These are phyloP conservation scores for Drosophila nigrodunni DNA, from an alignment of 1,140 invertebrate species.

Conservation along the genomic window DNA sequence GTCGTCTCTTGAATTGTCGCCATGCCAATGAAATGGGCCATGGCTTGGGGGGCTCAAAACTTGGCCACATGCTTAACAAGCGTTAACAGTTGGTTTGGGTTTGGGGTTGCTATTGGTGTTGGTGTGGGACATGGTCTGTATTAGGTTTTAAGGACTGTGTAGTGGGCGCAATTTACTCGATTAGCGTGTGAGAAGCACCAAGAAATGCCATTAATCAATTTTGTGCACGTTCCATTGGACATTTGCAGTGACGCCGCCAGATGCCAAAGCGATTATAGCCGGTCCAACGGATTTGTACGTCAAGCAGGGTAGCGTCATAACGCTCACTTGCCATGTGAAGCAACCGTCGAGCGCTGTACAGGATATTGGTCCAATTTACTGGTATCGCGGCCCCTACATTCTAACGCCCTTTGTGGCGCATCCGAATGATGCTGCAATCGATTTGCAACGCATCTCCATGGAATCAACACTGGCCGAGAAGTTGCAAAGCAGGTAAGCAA, in stretches of 20 bases:
- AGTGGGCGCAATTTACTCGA: conserved; percentile 7
- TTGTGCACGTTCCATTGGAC: conserved; percentile 56
- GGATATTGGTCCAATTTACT: conserved; percentile 92
- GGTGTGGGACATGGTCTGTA: not conserved
- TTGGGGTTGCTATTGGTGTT: not conserved
- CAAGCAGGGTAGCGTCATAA: conserved; percentile 92
- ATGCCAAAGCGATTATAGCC: conserved; percentile 92
- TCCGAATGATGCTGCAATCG: conserved; percentile 85
- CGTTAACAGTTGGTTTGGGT: not conserved
- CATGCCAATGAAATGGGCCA: conserved; percentile 25
- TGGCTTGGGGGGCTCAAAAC: conserved; percentile 10
- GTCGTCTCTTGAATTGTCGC: conserved; percentile 26
- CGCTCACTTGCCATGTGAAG: conserved; percentile 92
- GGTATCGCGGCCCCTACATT: conserved; percentile 89
- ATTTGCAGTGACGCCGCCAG: conserved; percentile 86
- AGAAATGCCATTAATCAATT: conserved; percentile 75
- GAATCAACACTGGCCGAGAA: conserved; percentile 80
- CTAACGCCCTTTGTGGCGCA: conserved; percentile 82
- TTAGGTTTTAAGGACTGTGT: not conserved
- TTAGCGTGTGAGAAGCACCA: conserved; percentile 28
- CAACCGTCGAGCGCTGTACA: conserved; percentile 90
- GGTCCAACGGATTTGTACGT: conserved; percentile 92
- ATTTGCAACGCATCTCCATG: conserved; percentile 82
- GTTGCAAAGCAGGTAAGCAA: conserved; percentile 76
- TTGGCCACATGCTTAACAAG: conserved; percentile 34